Percentiles rank a stretch among this genome's conserved stretches.
phyloP scores from a whole-genome alignment of 2,113 vertebrate species.

The Typhlomys cinereus region DNA sequence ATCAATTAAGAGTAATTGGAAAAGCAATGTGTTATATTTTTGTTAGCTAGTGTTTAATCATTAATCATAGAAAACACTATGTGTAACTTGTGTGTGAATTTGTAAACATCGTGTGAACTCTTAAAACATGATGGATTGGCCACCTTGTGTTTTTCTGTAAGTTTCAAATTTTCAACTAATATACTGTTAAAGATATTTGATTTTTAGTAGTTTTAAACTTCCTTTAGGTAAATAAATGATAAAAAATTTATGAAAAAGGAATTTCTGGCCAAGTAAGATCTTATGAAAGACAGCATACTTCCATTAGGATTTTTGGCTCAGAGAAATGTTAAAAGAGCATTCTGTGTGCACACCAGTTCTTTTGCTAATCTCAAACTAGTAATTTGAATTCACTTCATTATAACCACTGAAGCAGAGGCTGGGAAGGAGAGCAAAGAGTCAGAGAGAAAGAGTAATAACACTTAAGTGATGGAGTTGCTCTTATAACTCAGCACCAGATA shows the following conservation, averaged over 20 bases:
- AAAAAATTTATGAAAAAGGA: conserved; percentile 73
- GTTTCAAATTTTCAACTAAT: conserved; percentile 23
- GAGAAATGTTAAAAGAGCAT: conserved; percentile 79
- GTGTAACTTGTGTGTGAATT: neutral
- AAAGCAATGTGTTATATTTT: neutral
- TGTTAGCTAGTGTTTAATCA: neutral
- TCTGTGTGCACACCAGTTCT: conserved; percentile 83
- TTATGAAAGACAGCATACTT: conserved; percentile 76
- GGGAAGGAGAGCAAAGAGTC: conserved; percentile 72
- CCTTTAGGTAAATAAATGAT: conserved; percentile 54
- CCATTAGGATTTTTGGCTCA: conserved; percentile 77
- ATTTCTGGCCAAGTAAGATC: conserved; percentile 70
- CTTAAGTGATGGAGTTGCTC: conserved; percentile 77
- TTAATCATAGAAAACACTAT: neutral
- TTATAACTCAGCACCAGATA: conserved; percentile 77
- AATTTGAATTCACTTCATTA: conserved; percentile 85
- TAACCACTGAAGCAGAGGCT: conserved; percentile 77
- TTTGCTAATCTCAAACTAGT: conserved; percentile 78
- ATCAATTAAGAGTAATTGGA: neutral
- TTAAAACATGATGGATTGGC: neutral
- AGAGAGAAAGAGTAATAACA: conserved; percentile 81
- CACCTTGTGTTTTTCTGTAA: neutral
- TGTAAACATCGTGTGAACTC: neutral
- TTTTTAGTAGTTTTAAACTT: conserved; percentile 64
- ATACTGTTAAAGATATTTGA: neutral